These are phyloP conservation scores for Epinotia brunnichana DNA, from an alignment of 2,888 invertebrate species.

Conservation along the genomic window DNA sequence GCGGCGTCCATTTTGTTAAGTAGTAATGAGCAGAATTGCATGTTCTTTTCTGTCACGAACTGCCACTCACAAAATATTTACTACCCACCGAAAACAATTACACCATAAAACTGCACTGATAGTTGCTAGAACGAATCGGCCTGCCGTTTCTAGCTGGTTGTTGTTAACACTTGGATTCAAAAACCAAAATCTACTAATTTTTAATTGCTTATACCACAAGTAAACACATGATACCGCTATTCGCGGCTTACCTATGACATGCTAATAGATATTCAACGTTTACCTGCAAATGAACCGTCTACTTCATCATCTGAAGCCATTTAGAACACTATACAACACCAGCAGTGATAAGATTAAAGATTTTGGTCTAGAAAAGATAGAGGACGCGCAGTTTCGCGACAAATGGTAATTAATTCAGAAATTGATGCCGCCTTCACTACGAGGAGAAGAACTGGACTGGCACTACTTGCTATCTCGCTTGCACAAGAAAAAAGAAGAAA, in stretches of 20 bases:
- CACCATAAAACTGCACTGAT: conserved; percentile 54
- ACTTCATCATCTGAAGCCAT: conserved; percentile 96
- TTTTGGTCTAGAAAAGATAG: conserved; percentile 79
- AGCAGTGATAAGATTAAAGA: conserved; percentile 67
- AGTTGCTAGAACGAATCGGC: conserved; percentile 18
- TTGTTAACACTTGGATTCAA: conserved; percentile 49
- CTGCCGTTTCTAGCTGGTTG: conserved; percentile 43
- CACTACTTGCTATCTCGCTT: conserved; percentile 70
- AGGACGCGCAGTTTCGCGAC: conserved; percentile 84
- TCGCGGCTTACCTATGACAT: conserved; percentile 84
- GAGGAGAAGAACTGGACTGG: conserved; percentile 73
- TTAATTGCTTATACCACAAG: conserved; percentile 83
- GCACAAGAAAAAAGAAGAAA: conserved; percentile 57
- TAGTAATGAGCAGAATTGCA: conserved; percentile 87
- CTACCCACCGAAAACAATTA: conserved; percentile 76
- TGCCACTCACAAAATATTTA: conserved; percentile 83
- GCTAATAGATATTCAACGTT: conserved; percentile 81
- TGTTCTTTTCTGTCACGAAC: conserved; percentile 85
- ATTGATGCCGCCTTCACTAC: conserved; percentile 83
- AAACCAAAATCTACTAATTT: conserved; percentile 73
- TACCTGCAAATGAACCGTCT: conserved; percentile 94
- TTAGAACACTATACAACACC: conserved; percentile 74
- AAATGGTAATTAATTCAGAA: conserved; percentile 84
- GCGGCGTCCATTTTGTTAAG: conserved; percentile 91
- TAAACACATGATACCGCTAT: conserved; percentile 85